Evolutionary conservation across 2,113 vertebrate species (phyloP), one percentile per base, ranked within the genome.

Genomic region (Scartelaos histophorus): DNA sequence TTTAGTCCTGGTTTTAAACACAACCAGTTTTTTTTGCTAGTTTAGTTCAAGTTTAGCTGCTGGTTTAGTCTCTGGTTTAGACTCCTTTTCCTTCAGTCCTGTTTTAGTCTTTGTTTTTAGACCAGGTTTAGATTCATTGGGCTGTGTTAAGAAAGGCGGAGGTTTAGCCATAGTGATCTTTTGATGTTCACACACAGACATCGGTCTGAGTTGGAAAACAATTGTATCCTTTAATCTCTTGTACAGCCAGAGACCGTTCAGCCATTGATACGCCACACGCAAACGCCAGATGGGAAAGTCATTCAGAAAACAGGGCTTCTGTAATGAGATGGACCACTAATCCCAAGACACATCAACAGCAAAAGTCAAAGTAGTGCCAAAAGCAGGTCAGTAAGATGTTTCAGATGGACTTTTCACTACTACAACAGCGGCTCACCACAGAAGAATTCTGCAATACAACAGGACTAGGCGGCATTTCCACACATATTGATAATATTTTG

Each of bases 221-320:
- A 68, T 54, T 15, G 62, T 38, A 53, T 73, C 60, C 9, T 62
- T 73, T 75, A 70, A 81, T 70, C 47, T 67, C 45, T n/a, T 70
- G 24, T 15, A 17, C 13, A 13, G 19, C 16, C 62, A 4, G 7
- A 19, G 71, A 78, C 71, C 67, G 75, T 70, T 47, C n/a, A 49
- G 22, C 22, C 35, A 49, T 73, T 38, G 12, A 76, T 74, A 71
- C 21, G 66, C 51, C 57, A 66, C 21, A 70, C 61, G 71, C 74
- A 75, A 74, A 70, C 61, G 70, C 67, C 80, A 76, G 81, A 81
- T 81, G 75, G 65, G 56, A 54, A 58, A 67, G 24, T 34, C 62
- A 49, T 69, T 69, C 71, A 76, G 70, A 22, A 67, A 58, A 67
- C 35, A 65, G 54, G 58, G 71, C 75, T 71, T 68, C 76, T 58